Percentiles rank a stretch among this genome's conserved stretches.
Conservation (phyloP, 2,888 invertebrate genomes). For the Synanthedon tipuliformis region DNA sequence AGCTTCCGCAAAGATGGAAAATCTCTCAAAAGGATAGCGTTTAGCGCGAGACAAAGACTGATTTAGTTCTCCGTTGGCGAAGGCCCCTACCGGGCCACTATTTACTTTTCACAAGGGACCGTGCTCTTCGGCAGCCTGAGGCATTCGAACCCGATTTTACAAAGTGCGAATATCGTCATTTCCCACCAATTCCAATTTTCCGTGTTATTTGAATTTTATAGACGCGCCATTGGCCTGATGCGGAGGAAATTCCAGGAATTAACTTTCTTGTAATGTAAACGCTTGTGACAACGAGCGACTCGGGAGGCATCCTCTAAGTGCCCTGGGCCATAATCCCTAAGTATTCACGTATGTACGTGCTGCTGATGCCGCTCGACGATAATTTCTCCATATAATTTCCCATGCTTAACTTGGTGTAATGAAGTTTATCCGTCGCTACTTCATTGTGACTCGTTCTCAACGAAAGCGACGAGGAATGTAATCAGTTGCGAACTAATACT, state of each 20-base stretch:
- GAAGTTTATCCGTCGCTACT: constrained; percentile 68
- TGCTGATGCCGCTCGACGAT: constrained; percentile 50
- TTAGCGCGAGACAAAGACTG: constrained; percentile 64
- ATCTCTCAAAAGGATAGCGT: constrained; percentile 65
- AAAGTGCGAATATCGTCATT: constrained; percentile 29
- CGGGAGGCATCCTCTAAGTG: constrained; percentile 38
- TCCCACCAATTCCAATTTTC: constrained; percentile 4
- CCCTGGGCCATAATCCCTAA: constrained; percentile 41
- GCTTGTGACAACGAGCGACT: constrained; percentile 27
- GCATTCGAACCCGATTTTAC: constrained; percentile 38
- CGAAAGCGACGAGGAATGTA: constrained; percentile 59
- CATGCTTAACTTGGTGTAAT: constrained; percentile 65
- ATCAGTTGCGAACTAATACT: constrained; percentile 68
- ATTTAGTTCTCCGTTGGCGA: constrained; percentile 53
- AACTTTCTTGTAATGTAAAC: constrained; percentile 29
- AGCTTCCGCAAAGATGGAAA: constrained; percentile 53
- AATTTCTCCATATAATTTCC: constrained; percentile 68
- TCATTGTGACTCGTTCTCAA: constrained; percentile 61
- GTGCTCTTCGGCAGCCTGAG: constrained; percentile 14
- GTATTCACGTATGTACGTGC: constrained; percentile 33
- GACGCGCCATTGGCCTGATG: constrained; percentile 12
- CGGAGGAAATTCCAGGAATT: constrained; percentile 29
- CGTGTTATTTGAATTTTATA: constrained; percentile 10
- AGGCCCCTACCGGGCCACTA: constrained; percentile 51
- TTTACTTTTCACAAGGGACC: constrained; percentile 56